Percentiles rank a stretch among this genome's conserved stretches.
Evolutionary conservation across 2,888 invertebrate genomes (phyloP).

Genomic region (Ganaspis brasiliensis): DNA sequence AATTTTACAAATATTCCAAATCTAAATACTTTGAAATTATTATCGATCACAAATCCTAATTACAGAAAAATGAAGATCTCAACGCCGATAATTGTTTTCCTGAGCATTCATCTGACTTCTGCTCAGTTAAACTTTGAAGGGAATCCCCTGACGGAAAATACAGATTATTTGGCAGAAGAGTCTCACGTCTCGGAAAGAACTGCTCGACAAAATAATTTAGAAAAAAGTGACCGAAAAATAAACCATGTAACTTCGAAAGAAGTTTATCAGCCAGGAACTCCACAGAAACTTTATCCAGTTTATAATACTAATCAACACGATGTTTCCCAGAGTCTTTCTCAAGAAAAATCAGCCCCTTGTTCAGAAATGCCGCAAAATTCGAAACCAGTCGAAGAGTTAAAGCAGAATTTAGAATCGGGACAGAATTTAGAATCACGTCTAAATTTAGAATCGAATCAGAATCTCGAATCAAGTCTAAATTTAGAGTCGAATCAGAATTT

Average conservation of each 20-base stretch:
- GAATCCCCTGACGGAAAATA: slow-evolving; percentile 75
- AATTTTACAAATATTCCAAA: too few relatives aligned
- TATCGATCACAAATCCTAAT: slow-evolving; percentile 41
- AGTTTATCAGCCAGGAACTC: slow-evolving; percentile 27
- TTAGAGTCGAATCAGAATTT: not conserved
- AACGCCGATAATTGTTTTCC: slow-evolving; percentile 2
- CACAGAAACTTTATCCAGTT: slow-evolving; percentile 63
- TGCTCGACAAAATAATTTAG: slow-evolving; percentile 57
- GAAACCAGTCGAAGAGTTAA: too few relatives aligned
- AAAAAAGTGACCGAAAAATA: slow-evolving; percentile 6
- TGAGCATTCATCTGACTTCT: slow-evolving; percentile 40
- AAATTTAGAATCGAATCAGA: not conserved
- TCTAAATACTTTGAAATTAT: too few relatives aligned
- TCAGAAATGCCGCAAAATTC: too few relatives aligned
- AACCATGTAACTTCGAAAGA: slow-evolving; percentile 51
- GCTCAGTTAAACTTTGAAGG: slow-evolving; percentile 76
- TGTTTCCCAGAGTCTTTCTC: not conserved
- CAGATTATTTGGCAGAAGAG: slow-evolving; percentile 75
- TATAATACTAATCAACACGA: slow-evolving; percentile 49
- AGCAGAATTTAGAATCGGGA: too few relatives aligned
- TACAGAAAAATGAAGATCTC: slow-evolving; percentile 64
- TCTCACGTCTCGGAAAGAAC: slow-evolving; percentile 66
- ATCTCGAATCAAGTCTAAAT: not conserved
- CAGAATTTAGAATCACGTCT: too few relatives aligned
- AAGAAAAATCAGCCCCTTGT: not conserved